phyloP scores from a whole-genome alignment of 2,797 vertebrate genomes.

The Crypturellus tataupa region DNA sequence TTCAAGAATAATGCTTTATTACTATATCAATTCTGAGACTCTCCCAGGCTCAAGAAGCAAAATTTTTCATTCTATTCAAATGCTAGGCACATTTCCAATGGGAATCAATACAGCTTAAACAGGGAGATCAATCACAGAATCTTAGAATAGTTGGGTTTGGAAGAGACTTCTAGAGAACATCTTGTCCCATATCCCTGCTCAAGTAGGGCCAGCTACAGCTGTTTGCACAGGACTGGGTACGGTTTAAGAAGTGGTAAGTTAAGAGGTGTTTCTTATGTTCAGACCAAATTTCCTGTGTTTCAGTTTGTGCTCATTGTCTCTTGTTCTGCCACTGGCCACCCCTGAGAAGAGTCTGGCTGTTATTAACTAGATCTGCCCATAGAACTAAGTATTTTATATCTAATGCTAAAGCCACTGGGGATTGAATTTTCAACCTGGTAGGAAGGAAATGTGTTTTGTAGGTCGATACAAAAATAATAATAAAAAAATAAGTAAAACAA shows the following conservation, averaged over 20 bases:
- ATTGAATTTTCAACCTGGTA: background rate
- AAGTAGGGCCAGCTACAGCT: background rate
- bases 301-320: fast-evolving
- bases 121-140: fast-evolving
- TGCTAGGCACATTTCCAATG: background rate
- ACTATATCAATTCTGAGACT: background rate
- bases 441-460: background rate
- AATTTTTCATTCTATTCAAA: background rate
- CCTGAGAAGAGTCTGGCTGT: background rate
- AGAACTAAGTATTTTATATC: background rate
- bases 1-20: background rate
- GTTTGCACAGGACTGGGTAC: background rate
- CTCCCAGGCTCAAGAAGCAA: background rate
- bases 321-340: background rate
- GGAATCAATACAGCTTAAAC: background rate
- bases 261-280: background rate
- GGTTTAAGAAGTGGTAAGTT: too few relatives aligned
- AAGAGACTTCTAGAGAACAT: background rate
- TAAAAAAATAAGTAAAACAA: background rate
- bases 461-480: background rate
- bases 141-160: background rate
- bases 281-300: background rate
- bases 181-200: background rate
- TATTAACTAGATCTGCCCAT: background rate
- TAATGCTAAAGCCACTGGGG: background rate